These are phyloP conservation scores for Cephalopholis sonnerati DNA, from an alignment of 2,113 vertebrate genomes.

Conservation along the genomic window DNA sequence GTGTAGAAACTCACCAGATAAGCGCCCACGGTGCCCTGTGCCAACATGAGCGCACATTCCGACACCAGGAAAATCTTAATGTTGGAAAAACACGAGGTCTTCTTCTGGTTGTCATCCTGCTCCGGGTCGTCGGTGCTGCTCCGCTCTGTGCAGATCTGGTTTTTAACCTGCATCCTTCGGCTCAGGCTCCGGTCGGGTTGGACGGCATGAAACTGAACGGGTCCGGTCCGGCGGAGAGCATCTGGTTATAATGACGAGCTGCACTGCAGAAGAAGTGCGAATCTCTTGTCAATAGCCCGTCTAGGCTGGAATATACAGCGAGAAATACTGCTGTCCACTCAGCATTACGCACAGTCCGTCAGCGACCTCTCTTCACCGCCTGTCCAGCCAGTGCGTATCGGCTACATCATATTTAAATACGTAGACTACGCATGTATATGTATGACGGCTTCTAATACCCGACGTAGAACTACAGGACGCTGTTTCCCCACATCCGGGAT, in stretches of 20 bases:
- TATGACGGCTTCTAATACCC: conserved; percentile 35
- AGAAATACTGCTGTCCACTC: conserved; percentile 68
- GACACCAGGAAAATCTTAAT: conserved; percentile 95
- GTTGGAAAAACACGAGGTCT: conserved; percentile 93
- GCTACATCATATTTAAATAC: conserved; percentile 59
- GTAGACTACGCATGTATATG: conserved; percentile 46
- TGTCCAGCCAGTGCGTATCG: conserved; percentile 51
- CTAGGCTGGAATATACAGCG: conserved; percentile 38
- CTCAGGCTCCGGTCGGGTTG: conserved; percentile 74
- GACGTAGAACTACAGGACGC: conserved; percentile 43
- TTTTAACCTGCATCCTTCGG: conserved; percentile 88
- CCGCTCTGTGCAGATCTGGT: conserved; percentile 85
- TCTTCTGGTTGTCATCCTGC: conserved; percentile 89
- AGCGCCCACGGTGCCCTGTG: conserved; percentile 95
- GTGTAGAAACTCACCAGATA: conserved; percentile 92
- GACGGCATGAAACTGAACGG: conserved; percentile 66
- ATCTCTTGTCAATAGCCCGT: conserved; percentile 43
- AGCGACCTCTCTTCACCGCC: conserved; percentile 53
- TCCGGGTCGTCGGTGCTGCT: conserved; percentile 87
- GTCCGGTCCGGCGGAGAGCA: conserved; percentile 70
- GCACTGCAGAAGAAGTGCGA: conserved; percentile 61
- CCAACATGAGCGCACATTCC: conserved; percentile 95
- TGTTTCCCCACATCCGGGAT: conserved; percentile 54
- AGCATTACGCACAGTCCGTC: conserved; percentile 70
- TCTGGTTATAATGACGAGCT: conserved; percentile 64